These are phyloP conservation scores for Hydriomena furcata DNA, from an alignment of 2,888 invertebrate species.

Conservation along the genomic window DNA sequence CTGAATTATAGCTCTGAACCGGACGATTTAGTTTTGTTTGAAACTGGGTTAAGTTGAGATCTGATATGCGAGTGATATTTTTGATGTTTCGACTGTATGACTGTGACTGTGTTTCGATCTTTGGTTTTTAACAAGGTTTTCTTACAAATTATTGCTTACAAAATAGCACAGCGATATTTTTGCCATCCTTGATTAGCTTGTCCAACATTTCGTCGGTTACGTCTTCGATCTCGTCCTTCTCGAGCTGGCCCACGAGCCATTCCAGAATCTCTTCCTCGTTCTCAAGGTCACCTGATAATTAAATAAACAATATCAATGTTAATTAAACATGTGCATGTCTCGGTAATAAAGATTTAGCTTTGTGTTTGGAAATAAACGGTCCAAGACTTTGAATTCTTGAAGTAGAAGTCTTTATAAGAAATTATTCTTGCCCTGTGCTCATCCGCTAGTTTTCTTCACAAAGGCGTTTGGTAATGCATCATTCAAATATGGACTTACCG, in stretches of 20 bases:
- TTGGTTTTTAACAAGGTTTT: too few species aligned
- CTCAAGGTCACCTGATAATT: constrained; percentile 87
- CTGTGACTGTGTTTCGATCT: too few species aligned
- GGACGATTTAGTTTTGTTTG: too few species aligned
- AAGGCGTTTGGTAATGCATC: too few species aligned
- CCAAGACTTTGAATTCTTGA: too few species aligned
- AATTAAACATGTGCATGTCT: neutral
- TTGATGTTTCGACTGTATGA: too few species aligned
- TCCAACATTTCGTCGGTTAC: constrained; percentile 97
- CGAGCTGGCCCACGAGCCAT: constrained; percentile 94
- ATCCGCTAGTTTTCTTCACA: too few species aligned
- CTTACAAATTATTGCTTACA: constrained; percentile 83
- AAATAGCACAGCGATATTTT: constrained; percentile 94
- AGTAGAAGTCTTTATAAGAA: too few species aligned
- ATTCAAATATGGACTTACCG: constrained; percentile 73
- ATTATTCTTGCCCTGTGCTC: too few species aligned
- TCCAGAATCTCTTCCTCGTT: constrained; percentile 94
- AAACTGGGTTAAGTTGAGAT: too few species aligned
- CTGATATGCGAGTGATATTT: too few species aligned
- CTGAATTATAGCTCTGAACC: too few species aligned
- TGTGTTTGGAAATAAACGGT: constrained; percentile 14
- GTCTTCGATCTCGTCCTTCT: constrained; percentile 97
- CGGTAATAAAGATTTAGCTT: neutral
- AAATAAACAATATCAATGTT: neutral
- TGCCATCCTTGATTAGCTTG: constrained; percentile 93